Percentiles rank a stretch among this genome's conserved stretches.
Conservation (phyloP, 35 echinoderm and acorn worm genomes). For the Eucidaris tribuloides region DNA sequence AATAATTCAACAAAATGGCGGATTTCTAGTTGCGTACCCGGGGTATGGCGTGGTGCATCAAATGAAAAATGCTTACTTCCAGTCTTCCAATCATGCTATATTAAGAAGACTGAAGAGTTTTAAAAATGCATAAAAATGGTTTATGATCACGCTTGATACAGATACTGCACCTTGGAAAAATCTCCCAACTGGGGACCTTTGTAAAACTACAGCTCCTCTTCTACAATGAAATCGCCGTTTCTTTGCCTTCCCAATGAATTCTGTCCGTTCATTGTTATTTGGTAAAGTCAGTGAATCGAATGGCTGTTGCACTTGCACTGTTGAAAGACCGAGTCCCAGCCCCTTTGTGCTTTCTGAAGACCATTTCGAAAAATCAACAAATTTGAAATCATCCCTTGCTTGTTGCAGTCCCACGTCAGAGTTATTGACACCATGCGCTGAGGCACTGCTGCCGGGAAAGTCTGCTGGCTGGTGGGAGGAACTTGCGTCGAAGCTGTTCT, state of each 20-base stretch:
- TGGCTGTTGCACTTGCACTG: conserved; percentile 21
- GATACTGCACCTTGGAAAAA: not conserved
- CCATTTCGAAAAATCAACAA: not conserved
- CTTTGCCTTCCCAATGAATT: not conserved
- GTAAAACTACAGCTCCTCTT: conserved; percentile 11
- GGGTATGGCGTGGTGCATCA: no score
- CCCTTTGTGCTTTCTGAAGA: not conserved
- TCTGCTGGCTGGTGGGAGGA: no score
- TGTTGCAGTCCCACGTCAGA: not conserved
- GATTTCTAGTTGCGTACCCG: no score
- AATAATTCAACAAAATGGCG: no score
- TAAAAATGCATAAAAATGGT: no score
- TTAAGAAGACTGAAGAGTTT: no score
- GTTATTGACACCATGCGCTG: not conserved
- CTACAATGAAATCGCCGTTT: not conserved
- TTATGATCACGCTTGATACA: no score
- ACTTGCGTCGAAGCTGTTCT: no score
- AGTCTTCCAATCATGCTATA: no score
- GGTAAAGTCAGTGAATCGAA: not conserved
- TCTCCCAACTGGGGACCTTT: conserved; percentile 9
- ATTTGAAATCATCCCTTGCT: not conserved
- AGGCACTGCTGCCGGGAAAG: not conserved
- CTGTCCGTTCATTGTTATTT: conserved; percentile 21
- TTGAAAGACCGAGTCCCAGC: conserved; percentile 20
- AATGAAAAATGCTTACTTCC: no score